Conservation (phyloP, 1,140 invertebrate species). For the Galleria mellonella region DNA sequence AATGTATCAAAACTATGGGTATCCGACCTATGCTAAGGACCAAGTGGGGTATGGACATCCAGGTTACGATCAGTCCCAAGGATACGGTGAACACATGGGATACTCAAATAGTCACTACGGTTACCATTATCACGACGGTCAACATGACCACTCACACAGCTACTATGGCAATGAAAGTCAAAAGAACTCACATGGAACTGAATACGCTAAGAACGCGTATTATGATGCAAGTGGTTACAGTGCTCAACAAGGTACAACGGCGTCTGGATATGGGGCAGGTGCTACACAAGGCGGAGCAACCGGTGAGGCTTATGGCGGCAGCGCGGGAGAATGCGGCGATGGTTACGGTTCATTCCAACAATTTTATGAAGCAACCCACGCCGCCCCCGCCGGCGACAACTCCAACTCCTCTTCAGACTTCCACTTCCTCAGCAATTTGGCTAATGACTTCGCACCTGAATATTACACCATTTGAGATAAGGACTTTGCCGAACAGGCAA, state of each 20-base stretch:
- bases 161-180: slow-evolving; percentile 58
- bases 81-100: slow-evolving; percentile 61
- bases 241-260: slow-evolving; percentile 41
- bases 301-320: slow-evolving; percentile 66
- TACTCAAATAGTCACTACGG: slow-evolving; percentile 70
- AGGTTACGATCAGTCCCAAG: slow-evolving; percentile 61
- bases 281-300: slow-evolving; percentile 36
- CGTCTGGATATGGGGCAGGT: slow-evolving; percentile 27
- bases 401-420: slow-evolving; percentile 93
- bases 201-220: slow-evolving; percentile 62
- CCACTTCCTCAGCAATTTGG: slow-evolving; percentile 92
- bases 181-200: slow-evolving; percentile 52
- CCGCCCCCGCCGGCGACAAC: slow-evolving; percentile 80
- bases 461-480: slow-evolving; percentile 88
- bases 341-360: slow-evolving; percentile 81
- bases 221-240: slow-evolving; percentile 59
- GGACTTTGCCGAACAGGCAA: slow-evolving; percentile 67
- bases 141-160: slow-evolving; percentile 56
- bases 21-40: slow-evolving; percentile 63
- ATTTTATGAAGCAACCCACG: slow-evolving; percentile 78
- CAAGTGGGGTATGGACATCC: slow-evolving; percentile 62
- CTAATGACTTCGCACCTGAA: slow-evolving; percentile 92
- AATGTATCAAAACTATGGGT: slow-evolving; percentile 75
- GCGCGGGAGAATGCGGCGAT: slow-evolving; percentile 77
- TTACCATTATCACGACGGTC: slow-evolving; percentile 67